These are phyloP conservation scores for Erythrocercus mccallii DNA, from an alignment of 2,113 vertebrate species.

Conservation along the genomic window DNA sequence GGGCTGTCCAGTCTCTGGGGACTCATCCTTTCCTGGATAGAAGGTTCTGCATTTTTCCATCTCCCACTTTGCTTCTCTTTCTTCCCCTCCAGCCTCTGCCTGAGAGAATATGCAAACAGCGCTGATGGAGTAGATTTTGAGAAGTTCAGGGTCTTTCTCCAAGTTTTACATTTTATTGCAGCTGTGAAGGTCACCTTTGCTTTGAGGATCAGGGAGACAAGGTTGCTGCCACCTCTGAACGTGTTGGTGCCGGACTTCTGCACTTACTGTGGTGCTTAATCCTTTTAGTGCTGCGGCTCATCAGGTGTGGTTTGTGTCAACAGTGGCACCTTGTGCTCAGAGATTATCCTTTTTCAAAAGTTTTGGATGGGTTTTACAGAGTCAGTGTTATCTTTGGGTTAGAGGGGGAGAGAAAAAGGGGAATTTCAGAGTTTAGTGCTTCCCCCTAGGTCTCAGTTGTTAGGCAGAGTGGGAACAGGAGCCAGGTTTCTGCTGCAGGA, in stretches of 20 bases:
- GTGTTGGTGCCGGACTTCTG: neutral
- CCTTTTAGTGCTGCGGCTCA: neutral
- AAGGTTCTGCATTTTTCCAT: neutral
- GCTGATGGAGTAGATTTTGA: neutral
- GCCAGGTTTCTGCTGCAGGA: neutral
- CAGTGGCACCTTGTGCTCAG: neutral
- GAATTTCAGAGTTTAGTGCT: neutral
- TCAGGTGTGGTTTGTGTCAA: neutral
- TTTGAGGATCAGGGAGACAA: neutral
- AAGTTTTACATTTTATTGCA: neutral
- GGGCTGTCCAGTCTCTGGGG: neutral
- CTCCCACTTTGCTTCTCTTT: neutral
- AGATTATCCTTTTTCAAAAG: neutral
- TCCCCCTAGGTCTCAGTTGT: neutral
- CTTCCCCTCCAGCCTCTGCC: neutral
- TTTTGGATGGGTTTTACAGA: neutral
- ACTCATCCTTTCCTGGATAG: neutral
- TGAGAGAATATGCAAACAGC: neutral
- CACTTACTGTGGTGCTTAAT: neutral
- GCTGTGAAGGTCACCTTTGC: constrained; percentile 14
- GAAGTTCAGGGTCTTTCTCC: neutral
- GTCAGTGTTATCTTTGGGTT: neutral
- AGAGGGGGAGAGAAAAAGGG: neutral
- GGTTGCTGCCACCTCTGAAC: neutral
- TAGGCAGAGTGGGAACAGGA: neutral